Percentiles rank a stretch among this genome's conserved stretches.
Conservation (phyloP, 2,797 vertebrate genomes). For the Acanthornis magna region DNA sequence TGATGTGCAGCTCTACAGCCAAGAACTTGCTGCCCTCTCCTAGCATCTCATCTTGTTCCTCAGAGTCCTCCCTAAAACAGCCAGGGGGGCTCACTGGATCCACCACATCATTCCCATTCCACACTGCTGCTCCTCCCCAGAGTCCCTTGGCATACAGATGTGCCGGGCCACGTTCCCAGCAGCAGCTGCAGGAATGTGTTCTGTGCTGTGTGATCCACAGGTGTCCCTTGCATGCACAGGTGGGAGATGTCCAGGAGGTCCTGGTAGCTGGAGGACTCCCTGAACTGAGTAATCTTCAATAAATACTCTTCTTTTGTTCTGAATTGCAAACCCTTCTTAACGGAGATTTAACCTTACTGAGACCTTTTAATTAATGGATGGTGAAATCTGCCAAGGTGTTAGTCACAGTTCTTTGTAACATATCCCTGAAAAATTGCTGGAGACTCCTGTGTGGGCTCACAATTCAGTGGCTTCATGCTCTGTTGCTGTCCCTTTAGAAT, state of each 20-base stretch:
- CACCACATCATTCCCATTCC: not conserved
- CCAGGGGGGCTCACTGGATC: not conserved
- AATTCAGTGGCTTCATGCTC: not conserved
- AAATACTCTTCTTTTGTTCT: not conserved
- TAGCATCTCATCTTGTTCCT: not conserved
- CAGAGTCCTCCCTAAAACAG: not conserved
- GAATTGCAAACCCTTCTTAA: not conserved
- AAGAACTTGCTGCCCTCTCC: not conserved
- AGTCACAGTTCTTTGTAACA: not conserved
- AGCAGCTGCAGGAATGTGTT: not conserved
- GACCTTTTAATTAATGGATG: not conserved
- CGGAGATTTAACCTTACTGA: not conserved
- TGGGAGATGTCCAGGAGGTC: not conserved
- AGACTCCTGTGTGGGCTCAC: not conserved
- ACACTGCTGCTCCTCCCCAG: not conserved
- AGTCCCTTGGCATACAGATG: accelerated
- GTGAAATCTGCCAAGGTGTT: not conserved
- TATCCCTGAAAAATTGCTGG: not conserved
- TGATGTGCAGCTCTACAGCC: not conserved
- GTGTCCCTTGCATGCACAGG: not conserved
- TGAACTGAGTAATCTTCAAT: not conserved
- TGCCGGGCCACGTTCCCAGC: not conserved
- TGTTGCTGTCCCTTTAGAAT: not conserved
- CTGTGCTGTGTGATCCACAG: no score
- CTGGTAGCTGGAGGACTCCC: not conserved